These are phyloP conservation scores for Magallana nippona DNA, from an alignment of 2,888 invertebrate species.

Conservation along the genomic window DNA sequence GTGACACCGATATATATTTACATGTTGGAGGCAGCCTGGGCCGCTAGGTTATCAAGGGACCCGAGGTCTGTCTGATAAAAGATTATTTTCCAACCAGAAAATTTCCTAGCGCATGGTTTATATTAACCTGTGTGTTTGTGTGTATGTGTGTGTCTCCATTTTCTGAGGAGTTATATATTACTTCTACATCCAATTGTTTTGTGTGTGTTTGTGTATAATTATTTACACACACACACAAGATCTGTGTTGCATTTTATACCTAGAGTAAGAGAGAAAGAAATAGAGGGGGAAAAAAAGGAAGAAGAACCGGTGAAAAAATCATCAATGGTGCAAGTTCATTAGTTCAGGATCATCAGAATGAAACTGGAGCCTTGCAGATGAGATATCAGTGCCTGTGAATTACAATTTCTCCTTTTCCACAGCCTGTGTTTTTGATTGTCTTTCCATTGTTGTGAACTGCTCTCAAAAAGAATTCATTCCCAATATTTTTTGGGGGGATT, in stretches of 20 bases:
- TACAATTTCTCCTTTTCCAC: background rate
- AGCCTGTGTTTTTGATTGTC: slow-evolving; percentile 23
- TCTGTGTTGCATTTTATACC: too few species aligned
- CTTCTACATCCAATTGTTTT: slow-evolving; percentile 27
- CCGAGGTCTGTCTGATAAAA: slow-evolving; percentile 16
- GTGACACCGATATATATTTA: slow-evolving; percentile 27
- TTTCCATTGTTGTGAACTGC: slow-evolving; percentile 20
- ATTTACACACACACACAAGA: too few species aligned
- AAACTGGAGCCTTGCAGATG: slow-evolving; percentile 14
- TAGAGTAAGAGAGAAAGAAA: background rate
- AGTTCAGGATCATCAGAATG: slow-evolving; percentile 29
- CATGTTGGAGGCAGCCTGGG: slow-evolving; percentile 17
- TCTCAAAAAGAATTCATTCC: background rate
- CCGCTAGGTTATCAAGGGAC: slow-evolving; percentile 19
- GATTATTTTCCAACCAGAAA: slow-evolving; percentile 30
- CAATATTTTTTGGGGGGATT: background rate
- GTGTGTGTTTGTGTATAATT: background rate
- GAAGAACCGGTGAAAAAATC: slow-evolving; percentile 14
- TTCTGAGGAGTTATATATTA: too few species aligned
- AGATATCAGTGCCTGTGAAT: slow-evolving; percentile 11
- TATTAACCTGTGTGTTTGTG: slow-evolving; percentile 29
- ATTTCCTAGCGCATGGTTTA: slow-evolving; percentile 17
- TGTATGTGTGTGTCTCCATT: background rate
- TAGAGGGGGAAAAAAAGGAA: background rate
- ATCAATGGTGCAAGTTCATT: slow-evolving; percentile 16